Evolutionary conservation across 2,888 invertebrate species (phyloP), one percentile per base, ranked within the genome.

Genomic region (Chironomus riparius): DNA sequence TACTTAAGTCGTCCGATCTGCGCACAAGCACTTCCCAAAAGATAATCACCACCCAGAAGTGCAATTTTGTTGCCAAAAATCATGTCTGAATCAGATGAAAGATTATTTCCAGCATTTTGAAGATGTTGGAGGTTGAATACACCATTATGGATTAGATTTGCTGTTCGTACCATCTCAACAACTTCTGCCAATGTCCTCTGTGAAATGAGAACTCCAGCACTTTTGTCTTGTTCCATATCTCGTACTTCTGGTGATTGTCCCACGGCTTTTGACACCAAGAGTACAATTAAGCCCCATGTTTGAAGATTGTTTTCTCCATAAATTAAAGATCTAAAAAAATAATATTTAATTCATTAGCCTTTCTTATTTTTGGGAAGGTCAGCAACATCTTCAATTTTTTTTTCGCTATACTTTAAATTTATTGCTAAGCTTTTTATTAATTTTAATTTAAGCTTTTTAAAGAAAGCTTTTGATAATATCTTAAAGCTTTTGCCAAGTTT

Each of bases 61-160:
- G 97, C 95, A 80, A 97, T 95, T 86, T 97, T 97, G 84, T 97
- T 97, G 7, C 97, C 97, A 84, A 95, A 95, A 81, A 93, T 91
- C 91, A 97, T 92, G 81, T 96, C 94, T 28, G 88, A 87, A 69
- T 86, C 85, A 0, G 88, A 86, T 65, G 88, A 87, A 0, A 84
- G 81, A 79, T 88, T 86, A 77, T 87, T 83, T 4, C 85, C 85
- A n/a, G 85, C 82, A 76, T 86, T 85, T 0, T 86, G 85, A 56
- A 85, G 81, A 1, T 88, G 86, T 80, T 90, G 89, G 81, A 94
- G 88, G 83, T 97, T 95, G 24, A 96, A 92, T 77, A 97, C 87
- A 4, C 91, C 93, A 82, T 91, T 92, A 85, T 98, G 97, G 13
- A 97, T 93, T 78, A 96, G 86, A 83, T 95, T 93, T 22, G 96